phyloP scores from a whole-genome alignment of 2,113 vertebrate species.

The Parotia lawesii region DNA sequence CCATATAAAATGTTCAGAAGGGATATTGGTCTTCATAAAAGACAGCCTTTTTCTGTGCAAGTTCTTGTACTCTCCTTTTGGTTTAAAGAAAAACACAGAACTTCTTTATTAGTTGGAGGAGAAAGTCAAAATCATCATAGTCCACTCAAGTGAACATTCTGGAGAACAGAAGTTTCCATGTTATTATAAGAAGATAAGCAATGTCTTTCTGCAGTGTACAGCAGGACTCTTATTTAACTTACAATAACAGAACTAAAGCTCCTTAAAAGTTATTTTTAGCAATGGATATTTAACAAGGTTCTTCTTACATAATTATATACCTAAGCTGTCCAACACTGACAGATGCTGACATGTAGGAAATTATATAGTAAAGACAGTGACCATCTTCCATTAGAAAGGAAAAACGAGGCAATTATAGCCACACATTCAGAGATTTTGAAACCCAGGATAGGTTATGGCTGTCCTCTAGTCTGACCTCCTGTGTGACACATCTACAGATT shows the following conservation, averaged over 20 bases:
- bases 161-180: neutral
- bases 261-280: conserved; percentile 1
- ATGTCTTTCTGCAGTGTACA: neutral
- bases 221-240: neutral
- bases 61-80: neutral
- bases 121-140: conserved; percentile 18
- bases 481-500: neutral
- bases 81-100: neutral
- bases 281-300: neutral
- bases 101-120: conserved; percentile 14
- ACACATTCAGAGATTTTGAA: neutral
- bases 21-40: neutral
- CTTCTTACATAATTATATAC: neutral
- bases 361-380: neutral
- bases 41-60: neutral
- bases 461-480: neutral
- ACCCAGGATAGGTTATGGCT: neutral
- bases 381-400: conserved; percentile 37
- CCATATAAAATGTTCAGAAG: neutral
- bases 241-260: neutral
- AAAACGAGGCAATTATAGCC: conserved; percentile 18
- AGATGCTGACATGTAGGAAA: conserved; percentile 15
- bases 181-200: neutral
- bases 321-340: neutral
- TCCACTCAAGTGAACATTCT: neutral